Base-by-base conservation (phyloP, 2,888 invertebrate genomes). In the Cantharis rufa region DNA sequence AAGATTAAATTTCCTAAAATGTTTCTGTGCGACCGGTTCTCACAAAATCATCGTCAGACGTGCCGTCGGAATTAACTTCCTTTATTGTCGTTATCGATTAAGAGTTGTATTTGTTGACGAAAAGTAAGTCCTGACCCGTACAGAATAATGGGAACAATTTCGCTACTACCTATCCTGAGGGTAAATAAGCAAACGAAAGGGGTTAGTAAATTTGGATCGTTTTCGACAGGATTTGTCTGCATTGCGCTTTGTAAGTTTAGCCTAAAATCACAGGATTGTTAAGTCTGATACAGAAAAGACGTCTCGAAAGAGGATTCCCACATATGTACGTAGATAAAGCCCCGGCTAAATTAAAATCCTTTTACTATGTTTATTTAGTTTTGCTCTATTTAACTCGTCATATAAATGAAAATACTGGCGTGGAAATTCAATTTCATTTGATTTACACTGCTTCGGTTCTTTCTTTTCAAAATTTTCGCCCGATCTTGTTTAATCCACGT, bases 141-240 rank as follows among this genome's bases (percentile, higher is more conserved):
- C 32, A 28, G 68, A n/a, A 70, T 69, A 74, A 63, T 69, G 70
- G 48, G n/a, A 70, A 27, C 32, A 32, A 64, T 21, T 74, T 63
- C 28, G 69, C 28, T 73, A 66, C 28, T 73, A 66, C 74, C 70
- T 32, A 74, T 32, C 70, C 69, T 74, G 70, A 70, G 74, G 74
- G 74, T 69, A 74, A 74, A 74, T 48, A 48, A 48, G 48, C 74
- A 74, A 66, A 28, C 69, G 61, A 15, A 27, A n/a, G 27, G 32
- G 64, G n/a, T 48, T 61, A 16, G 61, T 48, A 48, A 72, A 72
- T 72, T 69, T 69, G 73, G 69, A 73, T 73, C 73, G 73, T 62
- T 73, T 73, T 73, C 73, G 28, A 27, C 27, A 62, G 73, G 73
- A 69, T 69, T 73, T 73, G 48, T 68, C 62, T 64, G 72, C 72